These are phyloP conservation scores for Drosophila macrospina DNA, from an alignment of 2,888 invertebrate genomes.

Conservation along the genomic window DNA sequence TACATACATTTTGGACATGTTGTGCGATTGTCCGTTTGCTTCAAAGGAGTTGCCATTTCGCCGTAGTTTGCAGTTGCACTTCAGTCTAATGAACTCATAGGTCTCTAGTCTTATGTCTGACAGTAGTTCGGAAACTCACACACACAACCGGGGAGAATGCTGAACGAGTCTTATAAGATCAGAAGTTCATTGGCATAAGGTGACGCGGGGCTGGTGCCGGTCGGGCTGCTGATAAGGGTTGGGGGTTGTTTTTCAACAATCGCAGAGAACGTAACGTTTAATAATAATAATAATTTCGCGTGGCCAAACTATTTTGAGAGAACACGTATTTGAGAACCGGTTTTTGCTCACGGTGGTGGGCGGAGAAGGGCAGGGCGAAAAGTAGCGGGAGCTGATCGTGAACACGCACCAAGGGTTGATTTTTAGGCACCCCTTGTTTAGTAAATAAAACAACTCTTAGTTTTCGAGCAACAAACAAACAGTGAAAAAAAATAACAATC, in stretches of 20 bases:
- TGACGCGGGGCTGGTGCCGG: constrained; percentile 9
- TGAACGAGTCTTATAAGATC: constrained; percentile 57
- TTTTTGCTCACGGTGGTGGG: constrained; percentile 50
- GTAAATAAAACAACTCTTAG: background rate
- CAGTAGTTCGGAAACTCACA: constrained; percentile 12
- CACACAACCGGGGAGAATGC: constrained; percentile 11
- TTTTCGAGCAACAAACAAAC: constrained; percentile 6
- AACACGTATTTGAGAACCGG: constrained; percentile 41
- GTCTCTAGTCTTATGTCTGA: constrained; percentile 4
- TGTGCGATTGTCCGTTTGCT: constrained; percentile 46
- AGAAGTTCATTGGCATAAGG: constrained; percentile 52
- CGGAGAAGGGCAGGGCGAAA: constrained; percentile 45
- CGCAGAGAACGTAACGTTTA: constrained; percentile 8
- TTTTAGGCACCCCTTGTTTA: constrained; percentile 20
- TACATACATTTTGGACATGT: constrained; percentile 64
- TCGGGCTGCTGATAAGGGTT: constrained; percentile 51
- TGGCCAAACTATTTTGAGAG: constrained; percentile 46
- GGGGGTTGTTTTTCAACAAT: constrained; percentile 60
- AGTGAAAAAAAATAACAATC: background rate
- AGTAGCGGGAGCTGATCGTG: constrained; percentile 49
- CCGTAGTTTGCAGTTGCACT: constrained; percentile 3
- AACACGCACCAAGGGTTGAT: constrained; percentile 39
- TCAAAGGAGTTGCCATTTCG: constrained; percentile 38
- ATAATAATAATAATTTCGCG: constrained; percentile 52
- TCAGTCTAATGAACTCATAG: constrained; percentile 4